Conservation (phyloP, 2,113 vertebrate genomes). For the Mobula hypostoma region DNA sequence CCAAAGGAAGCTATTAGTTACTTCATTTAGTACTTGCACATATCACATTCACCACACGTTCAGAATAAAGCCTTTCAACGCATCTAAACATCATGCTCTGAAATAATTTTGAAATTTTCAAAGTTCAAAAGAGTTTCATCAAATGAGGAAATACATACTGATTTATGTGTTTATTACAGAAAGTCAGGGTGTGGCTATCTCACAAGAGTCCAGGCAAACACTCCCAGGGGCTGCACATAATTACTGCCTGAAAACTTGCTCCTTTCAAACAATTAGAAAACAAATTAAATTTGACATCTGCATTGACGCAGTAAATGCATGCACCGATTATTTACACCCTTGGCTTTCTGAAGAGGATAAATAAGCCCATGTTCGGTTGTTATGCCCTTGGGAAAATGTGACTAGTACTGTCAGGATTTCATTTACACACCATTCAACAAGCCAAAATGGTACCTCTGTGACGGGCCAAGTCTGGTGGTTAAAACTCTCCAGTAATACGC, state of each 20-base stretch:
- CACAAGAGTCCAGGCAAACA: background rate
- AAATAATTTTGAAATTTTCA: background rate
- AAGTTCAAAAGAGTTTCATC: background rate
- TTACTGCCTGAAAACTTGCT: background rate
- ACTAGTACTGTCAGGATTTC: background rate
- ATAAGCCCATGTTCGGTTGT: background rate
- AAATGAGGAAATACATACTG: background rate
- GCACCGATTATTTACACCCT: background rate
- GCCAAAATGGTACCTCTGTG: background rate
- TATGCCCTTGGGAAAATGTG: background rate
- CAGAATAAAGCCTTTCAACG: background rate
- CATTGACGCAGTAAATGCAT: background rate
- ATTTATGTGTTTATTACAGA: too few species aligned
- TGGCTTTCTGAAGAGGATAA: background rate
- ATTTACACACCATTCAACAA: conserved; percentile 1
- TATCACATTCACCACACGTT: background rate
- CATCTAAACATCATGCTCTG: background rate
- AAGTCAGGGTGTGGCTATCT: background rate
- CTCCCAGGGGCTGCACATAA: background rate
- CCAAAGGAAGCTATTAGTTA: background rate
- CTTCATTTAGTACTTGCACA: background rate
- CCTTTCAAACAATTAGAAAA: background rate
- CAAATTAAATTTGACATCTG: conserved; percentile 4
- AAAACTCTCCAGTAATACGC: background rate
- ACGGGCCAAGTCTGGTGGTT: background rate